phyloP scores from a whole-genome alignment of 2,797 vertebrate species.

The Myiotriccus ornatus region DNA sequence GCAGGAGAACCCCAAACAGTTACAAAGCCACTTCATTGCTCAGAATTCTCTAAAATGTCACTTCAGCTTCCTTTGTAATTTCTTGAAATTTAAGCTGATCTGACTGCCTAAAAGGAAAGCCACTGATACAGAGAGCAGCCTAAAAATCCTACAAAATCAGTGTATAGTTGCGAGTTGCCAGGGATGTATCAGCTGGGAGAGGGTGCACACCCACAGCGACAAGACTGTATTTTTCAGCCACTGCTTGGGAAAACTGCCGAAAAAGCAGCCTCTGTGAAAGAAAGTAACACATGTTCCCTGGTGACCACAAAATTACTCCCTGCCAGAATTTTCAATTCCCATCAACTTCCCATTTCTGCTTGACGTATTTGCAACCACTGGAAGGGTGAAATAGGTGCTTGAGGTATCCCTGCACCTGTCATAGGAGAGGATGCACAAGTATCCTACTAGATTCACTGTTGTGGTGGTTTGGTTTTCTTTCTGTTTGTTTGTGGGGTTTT shows the following conservation, averaged over 20 bases:
- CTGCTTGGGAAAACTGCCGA: background rate
- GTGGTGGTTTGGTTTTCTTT: background rate
- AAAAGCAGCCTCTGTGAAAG: background rate
- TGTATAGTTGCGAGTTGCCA: background rate
- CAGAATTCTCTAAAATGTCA: background rate
- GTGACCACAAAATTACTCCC: background rate
- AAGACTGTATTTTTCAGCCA: background rate
- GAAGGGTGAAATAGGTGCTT: background rate
- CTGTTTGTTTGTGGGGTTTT: background rate
- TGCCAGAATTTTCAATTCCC: background rate
- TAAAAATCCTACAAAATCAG: background rate
- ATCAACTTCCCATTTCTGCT: background rate
- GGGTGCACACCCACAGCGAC: background rate
- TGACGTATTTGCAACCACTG: background rate
- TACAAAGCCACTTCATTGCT: background rate
- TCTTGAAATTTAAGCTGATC: background rate
- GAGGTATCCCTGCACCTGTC: background rate
- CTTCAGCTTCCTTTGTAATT: background rate
- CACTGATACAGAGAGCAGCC: background rate
- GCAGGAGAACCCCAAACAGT: background rate
- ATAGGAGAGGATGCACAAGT: background rate
- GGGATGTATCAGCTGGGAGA: background rate
- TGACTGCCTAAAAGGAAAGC: background rate
- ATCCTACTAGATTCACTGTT: background rate
- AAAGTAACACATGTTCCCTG: background rate